Conservation (phyloP, 2,113 vertebrate genomes). For the Nansenia antarctica region DNA sequence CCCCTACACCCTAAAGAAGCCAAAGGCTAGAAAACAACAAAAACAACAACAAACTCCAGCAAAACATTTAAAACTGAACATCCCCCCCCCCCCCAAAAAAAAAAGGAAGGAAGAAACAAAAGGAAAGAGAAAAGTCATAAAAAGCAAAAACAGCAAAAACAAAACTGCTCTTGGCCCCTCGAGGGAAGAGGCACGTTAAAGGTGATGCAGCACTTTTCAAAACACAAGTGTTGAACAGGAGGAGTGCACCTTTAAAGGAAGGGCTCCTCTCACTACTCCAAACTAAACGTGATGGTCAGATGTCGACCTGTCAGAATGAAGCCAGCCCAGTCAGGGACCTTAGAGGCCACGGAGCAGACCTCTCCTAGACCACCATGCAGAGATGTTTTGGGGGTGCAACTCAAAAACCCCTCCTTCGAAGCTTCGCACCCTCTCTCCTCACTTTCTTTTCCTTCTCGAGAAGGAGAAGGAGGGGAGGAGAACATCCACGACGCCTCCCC, state of each 20-base stretch:
- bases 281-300: background rate
- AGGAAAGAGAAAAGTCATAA: slow-evolving; percentile 17
- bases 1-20: background rate
- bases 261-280: background rate
- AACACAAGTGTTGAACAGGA: background rate
- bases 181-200: slow-evolving; percentile 36
- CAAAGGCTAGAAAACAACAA: too few relatives aligned
- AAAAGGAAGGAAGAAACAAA: background rate
- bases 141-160: slow-evolving; percentile 40
- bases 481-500: too few relatives aligned
- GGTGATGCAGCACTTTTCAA: slow-evolving; percentile 23
- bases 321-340: background rate
- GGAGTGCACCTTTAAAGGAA: background rate
- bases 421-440: too few relatives aligned
- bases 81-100: slow-evolving; percentile 26
- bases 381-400: background rate
- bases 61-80: slow-evolving; percentile 56
- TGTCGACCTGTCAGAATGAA: background rate
- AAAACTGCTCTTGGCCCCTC: slow-evolving; percentile 27
- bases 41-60: slow-evolving; percentile 38
- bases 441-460: too few relatives aligned
- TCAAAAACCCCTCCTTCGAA: too few relatives aligned
- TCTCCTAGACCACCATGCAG: slow-evolving; percentile 6
- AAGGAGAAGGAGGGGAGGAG: too few relatives aligned
- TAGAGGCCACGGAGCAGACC: background rate